A percentile compares a stretch with the other conserved stretches of the same genome.
phyloP scores from a whole-genome alignment of 2,113 vertebrate genomes.

The Tapirus terrestris region DNA sequence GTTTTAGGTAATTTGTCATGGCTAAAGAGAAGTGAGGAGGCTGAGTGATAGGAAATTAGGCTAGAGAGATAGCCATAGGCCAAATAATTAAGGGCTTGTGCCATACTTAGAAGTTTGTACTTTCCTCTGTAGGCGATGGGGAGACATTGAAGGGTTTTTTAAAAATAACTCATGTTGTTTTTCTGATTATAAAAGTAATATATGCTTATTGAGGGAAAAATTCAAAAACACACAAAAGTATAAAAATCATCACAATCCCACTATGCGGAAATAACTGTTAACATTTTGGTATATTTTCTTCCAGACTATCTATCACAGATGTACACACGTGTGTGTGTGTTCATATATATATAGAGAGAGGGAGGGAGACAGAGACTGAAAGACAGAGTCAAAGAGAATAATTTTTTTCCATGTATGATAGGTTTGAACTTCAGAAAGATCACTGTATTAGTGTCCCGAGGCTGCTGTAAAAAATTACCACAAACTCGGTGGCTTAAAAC shows the following conservation, averaged over 20 bases:
- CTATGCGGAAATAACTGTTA: not conserved
- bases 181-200: conserved; percentile 24
- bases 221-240: not conserved
- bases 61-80: not conserved
- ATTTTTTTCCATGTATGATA: not conserved
- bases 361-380: not conserved
- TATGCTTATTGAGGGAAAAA: not conserved
- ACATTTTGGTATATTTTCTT: conserved; percentile 38
- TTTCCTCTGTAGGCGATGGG: conserved; percentile 8
- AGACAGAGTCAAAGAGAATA: not conserved
- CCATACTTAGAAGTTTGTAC: conserved; percentile 27
- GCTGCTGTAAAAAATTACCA: not conserved
- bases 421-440: conserved; percentile 38
- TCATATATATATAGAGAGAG: not conserved
- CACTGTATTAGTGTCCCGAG: not conserved
- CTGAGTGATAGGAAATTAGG: conserved; percentile 4
- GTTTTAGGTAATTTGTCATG: not conserved
- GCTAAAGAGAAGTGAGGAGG: conserved; percentile 19
- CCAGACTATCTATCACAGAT: not conserved
- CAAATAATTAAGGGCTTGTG: conserved; percentile 14
- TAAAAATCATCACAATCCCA: conserved; percentile 18
- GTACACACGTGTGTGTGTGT: not conserved
- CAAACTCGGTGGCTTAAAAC: not conserved
- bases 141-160: not conserved
- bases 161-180: not conserved